phyloP scores from a whole-genome alignment of 2,888 invertebrate genomes.

The Teleogryllus oceanicus region DNA sequence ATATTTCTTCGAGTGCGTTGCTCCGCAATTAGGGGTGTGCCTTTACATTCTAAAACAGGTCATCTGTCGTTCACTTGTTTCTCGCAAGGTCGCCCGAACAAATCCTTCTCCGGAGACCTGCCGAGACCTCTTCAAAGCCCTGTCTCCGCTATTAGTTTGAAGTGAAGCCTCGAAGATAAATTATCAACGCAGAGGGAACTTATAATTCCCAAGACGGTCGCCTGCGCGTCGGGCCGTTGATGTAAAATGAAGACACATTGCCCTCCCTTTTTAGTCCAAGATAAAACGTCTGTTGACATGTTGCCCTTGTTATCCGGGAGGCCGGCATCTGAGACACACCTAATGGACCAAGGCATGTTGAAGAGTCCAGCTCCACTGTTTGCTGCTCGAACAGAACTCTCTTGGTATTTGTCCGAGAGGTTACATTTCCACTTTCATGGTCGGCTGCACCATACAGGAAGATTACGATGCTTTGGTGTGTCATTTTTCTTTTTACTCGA shows the following conservation, averaged over 20 bases:
- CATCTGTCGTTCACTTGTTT: no score
- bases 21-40: no score
- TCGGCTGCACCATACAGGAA: no score
- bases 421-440: no score
- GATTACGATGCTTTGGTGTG: no score
- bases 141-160: slow-evolving; percentile 1
- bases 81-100: no score
- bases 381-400: no score
- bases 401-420: no score
- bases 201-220: background rate
- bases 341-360: background rate
- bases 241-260: slow-evolving; percentile 10
- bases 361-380: background rate
- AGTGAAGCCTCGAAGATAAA: background rate
- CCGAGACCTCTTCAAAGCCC: background rate
- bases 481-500: no score
- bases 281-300: slow-evolving; percentile 9
- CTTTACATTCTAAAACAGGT: no score
- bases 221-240: background rate
- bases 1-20: no score
- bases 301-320: background rate
- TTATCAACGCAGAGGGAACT: background rate
- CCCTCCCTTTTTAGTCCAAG: slow-evolving; percentile 3
- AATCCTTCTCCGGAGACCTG: no score
- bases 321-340: background rate